phyloP scores from a whole-genome alignment of 2,888 invertebrate species.

The Peribatodes rhomboidaria region DNA sequence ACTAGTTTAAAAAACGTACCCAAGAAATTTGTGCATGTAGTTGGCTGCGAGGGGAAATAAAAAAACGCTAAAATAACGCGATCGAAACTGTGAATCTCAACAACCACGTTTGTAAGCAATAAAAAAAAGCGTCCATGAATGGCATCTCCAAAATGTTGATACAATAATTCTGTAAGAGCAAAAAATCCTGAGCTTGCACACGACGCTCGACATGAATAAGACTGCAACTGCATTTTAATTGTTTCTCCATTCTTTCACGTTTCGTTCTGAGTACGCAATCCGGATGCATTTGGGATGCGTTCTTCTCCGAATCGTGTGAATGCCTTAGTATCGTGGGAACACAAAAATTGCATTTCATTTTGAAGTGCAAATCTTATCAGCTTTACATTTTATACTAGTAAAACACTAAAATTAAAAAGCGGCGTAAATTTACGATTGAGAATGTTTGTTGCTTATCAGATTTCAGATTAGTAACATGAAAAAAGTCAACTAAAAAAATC shows the following conservation, averaged over 20 bases:
- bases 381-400: not conserved
- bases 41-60: no score
- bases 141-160: slow-evolving; percentile 23
- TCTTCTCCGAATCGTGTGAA: slow-evolving; percentile 30
- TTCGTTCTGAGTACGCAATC: slow-evolving; percentile 22
- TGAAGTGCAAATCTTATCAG: not conserved
- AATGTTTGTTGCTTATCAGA: no score
- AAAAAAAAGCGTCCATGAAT: slow-evolving; percentile 18
- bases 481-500: no score
- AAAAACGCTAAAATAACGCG: no score
- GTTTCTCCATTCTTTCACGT: slow-evolving; percentile 27
- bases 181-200: slow-evolving; percentile 25
- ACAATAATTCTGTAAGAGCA: slow-evolving; percentile 3
- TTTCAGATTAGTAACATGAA: no score
- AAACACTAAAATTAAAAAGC: no score
- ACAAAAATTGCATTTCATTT: not conserved
- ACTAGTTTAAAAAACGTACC: no score
- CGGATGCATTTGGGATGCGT: slow-evolving; percentile 37
- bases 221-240: slow-evolving; percentile 41
- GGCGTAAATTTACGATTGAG: no score
- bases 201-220: slow-evolving; percentile 17
- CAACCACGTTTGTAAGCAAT: not conserved
- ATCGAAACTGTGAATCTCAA: no score
- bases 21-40: no score
- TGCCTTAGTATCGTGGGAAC: slow-evolving; percentile 16